Percentiles rank a stretch among this genome's conserved stretches.
These are phyloP conservation scores for Rhizomys pruinosus DNA, from an alignment of 2,113 vertebrate genomes.

Conservation along the genomic window DNA sequence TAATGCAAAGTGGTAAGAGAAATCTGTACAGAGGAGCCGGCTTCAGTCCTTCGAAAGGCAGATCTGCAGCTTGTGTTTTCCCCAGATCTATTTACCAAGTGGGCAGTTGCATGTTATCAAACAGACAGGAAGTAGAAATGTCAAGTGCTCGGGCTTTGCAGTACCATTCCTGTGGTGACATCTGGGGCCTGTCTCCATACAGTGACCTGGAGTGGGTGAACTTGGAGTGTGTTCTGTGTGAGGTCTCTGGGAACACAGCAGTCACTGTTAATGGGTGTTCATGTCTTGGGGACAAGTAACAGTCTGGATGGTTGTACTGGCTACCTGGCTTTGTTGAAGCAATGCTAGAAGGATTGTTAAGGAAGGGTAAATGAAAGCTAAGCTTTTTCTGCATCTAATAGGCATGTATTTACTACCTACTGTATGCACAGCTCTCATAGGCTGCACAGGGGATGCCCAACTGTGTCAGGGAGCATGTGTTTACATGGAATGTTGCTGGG, in stretches of 20 bases:
- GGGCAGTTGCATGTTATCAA: slow-evolving; percentile 65
- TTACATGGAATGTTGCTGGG: background rate
- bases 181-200: background rate
- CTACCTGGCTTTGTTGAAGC: background rate
- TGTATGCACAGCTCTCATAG: background rate
- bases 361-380: background rate
- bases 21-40: slow-evolving; percentile 1
- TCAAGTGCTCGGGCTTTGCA: slow-evolving; percentile 15
- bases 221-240: background rate
- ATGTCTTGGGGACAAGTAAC: background rate
- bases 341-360: background rate
- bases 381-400: background rate
- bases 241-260: background rate
- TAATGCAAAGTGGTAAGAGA: background rate
- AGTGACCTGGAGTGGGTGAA: background rate
- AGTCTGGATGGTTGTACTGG: background rate
- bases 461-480: background rate
- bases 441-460: background rate
- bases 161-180: background rate
- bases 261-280: background rate
- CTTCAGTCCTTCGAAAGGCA: background rate
- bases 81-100: slow-evolving; percentile 74
- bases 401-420: background rate
- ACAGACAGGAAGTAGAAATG: slow-evolving; percentile 70
- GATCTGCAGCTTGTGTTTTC: slow-evolving; percentile 37